Evolutionary conservation across 2,797 vertebrate species (phyloP).

Genomic region (Poecilia wingei): DNA sequence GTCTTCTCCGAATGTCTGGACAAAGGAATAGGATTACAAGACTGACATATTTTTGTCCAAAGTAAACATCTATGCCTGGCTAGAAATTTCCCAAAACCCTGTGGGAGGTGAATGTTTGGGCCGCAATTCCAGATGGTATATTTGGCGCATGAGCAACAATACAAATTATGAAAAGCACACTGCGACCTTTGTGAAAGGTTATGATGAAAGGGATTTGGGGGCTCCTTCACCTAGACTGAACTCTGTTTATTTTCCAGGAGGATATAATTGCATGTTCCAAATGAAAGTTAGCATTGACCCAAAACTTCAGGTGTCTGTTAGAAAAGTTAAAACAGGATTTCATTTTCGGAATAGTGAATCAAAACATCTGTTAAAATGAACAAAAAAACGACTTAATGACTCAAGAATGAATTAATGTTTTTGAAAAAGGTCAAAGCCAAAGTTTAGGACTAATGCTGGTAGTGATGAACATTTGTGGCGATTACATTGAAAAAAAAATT

Average conservation of each 20-base stretch:
- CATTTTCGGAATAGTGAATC: background rate
- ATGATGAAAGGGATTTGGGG: background rate
- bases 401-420: background rate
- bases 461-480: background rate
- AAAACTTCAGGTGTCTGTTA: background rate
- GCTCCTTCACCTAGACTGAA: background rate
- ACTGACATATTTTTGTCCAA: background rate
- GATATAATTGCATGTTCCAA: background rate
- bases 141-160: background rate
- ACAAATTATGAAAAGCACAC: background rate
- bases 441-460: background rate
- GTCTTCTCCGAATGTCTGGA: background rate
- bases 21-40: background rate
- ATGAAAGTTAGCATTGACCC: background rate
- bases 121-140: background rate
- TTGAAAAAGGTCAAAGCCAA: background rate
- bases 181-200: background rate
- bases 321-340: background rate
- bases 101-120: background rate
- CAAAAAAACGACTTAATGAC: background rate
- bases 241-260: background rate
- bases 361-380: background rate
- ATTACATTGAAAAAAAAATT: background rate
- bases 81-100: background rate
- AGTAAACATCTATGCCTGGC: background rate